Percentiles rank a stretch among this genome's conserved stretches.
Evolutionary conservation across 2,113 vertebrate species (phyloP).

Genomic region (Callocephalon fimbriatum): DNA sequence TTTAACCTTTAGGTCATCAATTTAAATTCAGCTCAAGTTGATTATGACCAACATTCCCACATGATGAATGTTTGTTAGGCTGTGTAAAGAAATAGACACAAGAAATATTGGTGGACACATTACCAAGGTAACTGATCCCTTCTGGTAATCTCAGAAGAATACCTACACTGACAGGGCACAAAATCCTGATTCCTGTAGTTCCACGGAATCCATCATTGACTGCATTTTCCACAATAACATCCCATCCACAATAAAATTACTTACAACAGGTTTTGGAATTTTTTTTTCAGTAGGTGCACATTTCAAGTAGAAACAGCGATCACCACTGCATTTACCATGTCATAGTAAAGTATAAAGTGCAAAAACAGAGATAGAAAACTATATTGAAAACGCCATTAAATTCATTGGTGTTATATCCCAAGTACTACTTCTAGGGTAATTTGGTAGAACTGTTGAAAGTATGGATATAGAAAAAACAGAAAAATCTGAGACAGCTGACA

Average conservation of each 20-base stretch:
- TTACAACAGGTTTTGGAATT: not conserved
- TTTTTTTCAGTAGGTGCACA: not conserved
- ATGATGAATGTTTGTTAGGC: slow-evolving; percentile 59
- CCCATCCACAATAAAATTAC: not conserved
- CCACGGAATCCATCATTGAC: not conserved
- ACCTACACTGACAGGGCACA: not conserved
- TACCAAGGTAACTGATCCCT: slow-evolving; percentile 70
- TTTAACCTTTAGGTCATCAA: slow-evolving; percentile 59
- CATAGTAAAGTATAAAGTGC: not conserved
- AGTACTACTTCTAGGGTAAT: not conserved
- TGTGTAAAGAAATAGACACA: slow-evolving; percentile 60
- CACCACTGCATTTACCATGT: not conserved
- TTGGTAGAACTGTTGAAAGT: not conserved
- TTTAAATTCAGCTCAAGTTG: slow-evolving; percentile 62
- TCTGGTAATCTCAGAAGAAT: slow-evolving; percentile 54
- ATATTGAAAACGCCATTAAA: not conserved
- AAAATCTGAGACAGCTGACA: slow-evolving; percentile 6
- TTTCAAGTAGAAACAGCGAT: not conserved
- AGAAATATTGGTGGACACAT: slow-evolving; percentile 64
- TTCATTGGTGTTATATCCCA: not conserved
- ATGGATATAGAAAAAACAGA: slow-evolving; percentile 5
- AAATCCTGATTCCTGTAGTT: not conserved
- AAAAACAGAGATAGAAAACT: not conserved
- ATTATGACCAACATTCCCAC: slow-evolving; percentile 43
- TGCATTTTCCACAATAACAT: not conserved